A percentile compares a stretch with the other conserved stretches of the same genome.
phyloP scores from a whole-genome alignment of 2,888 invertebrate species.

The Andrena hattorfiana region DNA sequence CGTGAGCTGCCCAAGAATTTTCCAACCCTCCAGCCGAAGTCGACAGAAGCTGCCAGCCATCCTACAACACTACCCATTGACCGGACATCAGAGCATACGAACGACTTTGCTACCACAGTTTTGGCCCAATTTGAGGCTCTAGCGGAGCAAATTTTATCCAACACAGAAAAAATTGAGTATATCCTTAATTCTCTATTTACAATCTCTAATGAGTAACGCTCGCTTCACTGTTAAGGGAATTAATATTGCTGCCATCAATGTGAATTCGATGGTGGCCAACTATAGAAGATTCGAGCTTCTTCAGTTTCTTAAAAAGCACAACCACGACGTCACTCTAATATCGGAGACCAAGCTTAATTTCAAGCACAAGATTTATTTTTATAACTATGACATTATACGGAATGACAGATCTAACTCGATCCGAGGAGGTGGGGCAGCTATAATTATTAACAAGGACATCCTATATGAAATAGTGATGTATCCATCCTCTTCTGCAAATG shows the following conservation, averaged over 20 bases:
- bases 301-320: background rate
- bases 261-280: constrained; percentile 51
- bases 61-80: background rate
- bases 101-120: background rate
- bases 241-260: constrained; percentile 16
- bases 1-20: no score
- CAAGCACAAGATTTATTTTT: constrained; percentile 29
- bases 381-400: constrained; percentile 48
- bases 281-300: constrained; percentile 18
- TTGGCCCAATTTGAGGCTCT: background rate
- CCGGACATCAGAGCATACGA: background rate
- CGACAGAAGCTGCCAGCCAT: no score
- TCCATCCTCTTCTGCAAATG: constrained; percentile 20
- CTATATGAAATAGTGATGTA: constrained; percentile 5
- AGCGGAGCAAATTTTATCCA: background rate
- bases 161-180: background rate
- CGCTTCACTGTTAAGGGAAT: no score
- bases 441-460: constrained; percentile 13
- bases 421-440: no score
- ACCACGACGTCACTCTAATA: constrained; percentile 47
- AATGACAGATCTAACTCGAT: constrained; percentile 21
- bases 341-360: constrained; percentile 59
- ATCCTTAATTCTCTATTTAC: background rate
- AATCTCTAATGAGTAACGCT: constrained; percentile 14
- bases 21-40: no score